A percentile compares a stretch with the other conserved stretches of the same genome.
phyloP scores from a whole-genome alignment of 2,797 vertebrate genomes.

The Leptatherina wallacei region DNA sequence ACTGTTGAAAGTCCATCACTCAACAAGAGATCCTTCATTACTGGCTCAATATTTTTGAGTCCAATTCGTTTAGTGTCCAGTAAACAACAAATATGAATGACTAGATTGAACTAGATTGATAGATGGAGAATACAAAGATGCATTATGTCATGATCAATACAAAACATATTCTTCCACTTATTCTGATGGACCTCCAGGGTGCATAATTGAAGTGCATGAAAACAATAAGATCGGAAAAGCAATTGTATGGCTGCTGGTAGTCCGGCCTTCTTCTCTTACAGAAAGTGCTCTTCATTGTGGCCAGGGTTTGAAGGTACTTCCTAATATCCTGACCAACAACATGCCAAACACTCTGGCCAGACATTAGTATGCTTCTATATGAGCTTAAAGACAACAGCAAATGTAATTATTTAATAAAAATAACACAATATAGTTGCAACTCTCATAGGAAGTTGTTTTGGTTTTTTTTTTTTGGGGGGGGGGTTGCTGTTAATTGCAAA shows the following conservation, averaged over 20 bases:
- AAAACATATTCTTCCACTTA: conserved; percentile 39
- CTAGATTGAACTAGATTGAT: conserved; percentile 48
- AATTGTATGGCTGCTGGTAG: conserved; percentile 27
- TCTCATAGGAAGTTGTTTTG: no score
- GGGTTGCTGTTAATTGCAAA: no score
- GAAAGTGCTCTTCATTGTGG: conserved; percentile 43
- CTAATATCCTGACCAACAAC: conserved; percentile 32
- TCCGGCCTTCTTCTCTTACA: conserved; percentile 42
- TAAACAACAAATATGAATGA: conserved; percentile 37
- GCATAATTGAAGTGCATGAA: conserved; percentile 19
- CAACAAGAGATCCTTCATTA: conserved; percentile 64
- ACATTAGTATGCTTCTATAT: conserved; percentile 25
- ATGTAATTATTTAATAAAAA: conserved; percentile 5
- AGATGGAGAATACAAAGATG: conserved; percentile 28
- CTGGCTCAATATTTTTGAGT: conserved; percentile 34
- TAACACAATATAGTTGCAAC: no score
- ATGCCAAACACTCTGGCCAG: conserved; percentile 16
- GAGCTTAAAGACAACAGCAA: conserved; percentile 15
- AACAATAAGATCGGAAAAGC: conserved; percentile 11
- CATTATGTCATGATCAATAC: conserved; percentile 46
- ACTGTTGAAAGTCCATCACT: conserved; percentile 42
- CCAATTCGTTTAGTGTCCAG: conserved; percentile 43
- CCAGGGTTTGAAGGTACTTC: conserved; percentile 28
- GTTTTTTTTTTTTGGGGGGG: no score
- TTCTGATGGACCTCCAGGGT: conserved; percentile 37